Conservation (phyloP, 2,113 vertebrate genomes). For the Cyprinodon variegatus region DNA sequence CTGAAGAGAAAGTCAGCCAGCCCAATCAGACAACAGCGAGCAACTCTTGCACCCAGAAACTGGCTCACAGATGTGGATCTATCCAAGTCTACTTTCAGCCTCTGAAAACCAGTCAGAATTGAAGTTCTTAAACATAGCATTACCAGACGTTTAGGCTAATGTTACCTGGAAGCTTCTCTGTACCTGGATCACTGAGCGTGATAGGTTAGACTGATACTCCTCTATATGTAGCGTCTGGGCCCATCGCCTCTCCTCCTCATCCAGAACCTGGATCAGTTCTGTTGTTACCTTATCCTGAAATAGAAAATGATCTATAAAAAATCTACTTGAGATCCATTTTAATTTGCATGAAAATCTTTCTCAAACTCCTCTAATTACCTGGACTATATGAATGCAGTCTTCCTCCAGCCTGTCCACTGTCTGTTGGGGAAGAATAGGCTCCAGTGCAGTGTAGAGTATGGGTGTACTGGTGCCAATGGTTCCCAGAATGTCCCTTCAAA, state of each 20-base stretch:
- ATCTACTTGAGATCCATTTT: neutral
- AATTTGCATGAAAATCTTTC: neutral
- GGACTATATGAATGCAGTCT: constrained; percentile 78
- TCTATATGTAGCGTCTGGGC: constrained; percentile 79
- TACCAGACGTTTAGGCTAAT: neutral
- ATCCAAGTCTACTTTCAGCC: constrained; percentile 88
- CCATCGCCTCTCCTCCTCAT: constrained; percentile 82
- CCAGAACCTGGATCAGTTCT: constrained; percentile 78
- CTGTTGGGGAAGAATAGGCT: constrained; percentile 73
- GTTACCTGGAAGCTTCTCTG: accelerated
- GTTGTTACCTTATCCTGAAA: constrained; percentile 78
- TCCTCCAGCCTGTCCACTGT: constrained; percentile 78
- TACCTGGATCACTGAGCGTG: constrained; percentile 82
- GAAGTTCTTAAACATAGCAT: neutral
- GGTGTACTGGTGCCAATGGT: constrained; percentile 63
- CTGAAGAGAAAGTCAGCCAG: constrained; percentile 90
- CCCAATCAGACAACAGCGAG: constrained; percentile 84
- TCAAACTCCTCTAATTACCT: constrained; percentile 52
- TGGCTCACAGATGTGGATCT: constrained; percentile 87
- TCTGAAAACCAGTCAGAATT: constrained; percentile 65
- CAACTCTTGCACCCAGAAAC: constrained; percentile 86
- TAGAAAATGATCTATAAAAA: constrained; percentile 4
- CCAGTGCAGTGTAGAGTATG: constrained; percentile 71
- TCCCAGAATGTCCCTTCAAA: constrained; percentile 77
- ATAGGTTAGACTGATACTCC: constrained; percentile 79